A percentile compares a stretch with the other conserved stretches of the same genome.
These are phyloP conservation scores for Drosophila parthenogenetica DNA, from an alignment of 2,888 invertebrate genomes.

Conservation along the genomic window DNA sequence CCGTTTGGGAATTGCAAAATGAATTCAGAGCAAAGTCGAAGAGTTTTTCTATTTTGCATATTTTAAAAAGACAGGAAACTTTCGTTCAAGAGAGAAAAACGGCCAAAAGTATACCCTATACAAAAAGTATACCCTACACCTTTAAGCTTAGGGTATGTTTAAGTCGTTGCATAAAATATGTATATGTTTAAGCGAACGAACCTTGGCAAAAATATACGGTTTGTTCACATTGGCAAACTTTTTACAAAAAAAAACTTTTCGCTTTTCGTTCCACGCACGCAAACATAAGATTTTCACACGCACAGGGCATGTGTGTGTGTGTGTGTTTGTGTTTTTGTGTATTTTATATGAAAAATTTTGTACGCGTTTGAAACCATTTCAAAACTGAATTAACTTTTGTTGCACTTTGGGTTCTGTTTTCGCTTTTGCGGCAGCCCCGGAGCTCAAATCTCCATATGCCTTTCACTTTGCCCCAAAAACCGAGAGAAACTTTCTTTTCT, in stretches of 20 bases:
- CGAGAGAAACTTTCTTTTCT: slow-evolving; percentile 26
- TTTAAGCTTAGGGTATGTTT: slow-evolving; percentile 24
- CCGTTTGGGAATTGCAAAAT: slow-evolving; percentile 33
- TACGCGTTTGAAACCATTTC: slow-evolving; percentile 66
- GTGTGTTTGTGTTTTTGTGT: slow-evolving; percentile 17
- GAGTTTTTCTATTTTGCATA: neutral
- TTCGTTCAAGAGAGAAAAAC: no score
- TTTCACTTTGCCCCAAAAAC: slow-evolving; percentile 6
- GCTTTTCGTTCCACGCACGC: slow-evolving; percentile 48
- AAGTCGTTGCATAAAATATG: neutral
- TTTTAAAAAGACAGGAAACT: no score
- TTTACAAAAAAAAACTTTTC: slow-evolving; percentile 62
- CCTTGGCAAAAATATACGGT: slow-evolving; percentile 27
- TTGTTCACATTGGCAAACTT: slow-evolving; percentile 35
- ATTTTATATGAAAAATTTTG: slow-evolving; percentile 41
- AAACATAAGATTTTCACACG: slow-evolving; percentile 58
- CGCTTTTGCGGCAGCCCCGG: slow-evolving; percentile 29
- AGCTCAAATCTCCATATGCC: slow-evolving; percentile 43
- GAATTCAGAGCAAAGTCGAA: slow-evolving; percentile 5
- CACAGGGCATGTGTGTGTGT: slow-evolving; percentile 17
- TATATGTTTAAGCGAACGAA: neutral
- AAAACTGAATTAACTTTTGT: slow-evolving; percentile 74
- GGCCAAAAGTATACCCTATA: neutral
- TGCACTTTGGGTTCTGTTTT: slow-evolving; percentile 61
- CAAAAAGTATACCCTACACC: neutral